Conservation (phyloP, 2,113 vertebrate species). For the Cheirogaleus medius region DNA sequence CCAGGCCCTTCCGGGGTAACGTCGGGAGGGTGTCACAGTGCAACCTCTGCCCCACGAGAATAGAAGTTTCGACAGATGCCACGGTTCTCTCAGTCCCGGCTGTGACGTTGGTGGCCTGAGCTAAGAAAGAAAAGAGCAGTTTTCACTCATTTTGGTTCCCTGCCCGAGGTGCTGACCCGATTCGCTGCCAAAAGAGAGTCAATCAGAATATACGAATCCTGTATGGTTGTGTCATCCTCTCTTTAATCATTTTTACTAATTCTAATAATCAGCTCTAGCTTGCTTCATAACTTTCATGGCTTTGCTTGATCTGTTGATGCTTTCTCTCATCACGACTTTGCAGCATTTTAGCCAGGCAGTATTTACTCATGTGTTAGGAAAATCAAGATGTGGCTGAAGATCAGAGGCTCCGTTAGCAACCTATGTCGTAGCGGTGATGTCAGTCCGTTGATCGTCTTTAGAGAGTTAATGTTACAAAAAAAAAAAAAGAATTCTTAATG, state of each 20-base stretch:
- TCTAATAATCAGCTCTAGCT: slow-evolving; percentile 79
- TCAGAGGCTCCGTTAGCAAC: slow-evolving; percentile 74
- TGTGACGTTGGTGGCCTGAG: slow-evolving; percentile 88
- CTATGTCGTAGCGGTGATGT: slow-evolving; percentile 77
- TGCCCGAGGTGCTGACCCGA: slow-evolving; percentile 80
- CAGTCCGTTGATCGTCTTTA: slow-evolving; percentile 74
- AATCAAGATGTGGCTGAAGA: slow-evolving; percentile 69
- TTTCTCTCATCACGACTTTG: slow-evolving; percentile 79
- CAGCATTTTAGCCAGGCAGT: slow-evolving; percentile 83
- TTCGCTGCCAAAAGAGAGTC: slow-evolving; percentile 80
- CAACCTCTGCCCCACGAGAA: slow-evolving; percentile 85
- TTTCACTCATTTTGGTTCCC: slow-evolving; percentile 73
- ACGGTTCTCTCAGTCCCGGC: slow-evolving; percentile 86
- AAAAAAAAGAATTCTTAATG: slow-evolving; percentile 53
- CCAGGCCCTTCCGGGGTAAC: slow-evolving; percentile 78
- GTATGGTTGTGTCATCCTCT: slow-evolving; percentile 78
- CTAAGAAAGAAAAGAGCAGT: slow-evolving; percentile 62
- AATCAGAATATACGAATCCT: slow-evolving; percentile 77
- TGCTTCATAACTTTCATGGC: slow-evolving; percentile 78
- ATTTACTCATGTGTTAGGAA: slow-evolving; percentile 79
- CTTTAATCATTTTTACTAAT: slow-evolving; percentile 79
- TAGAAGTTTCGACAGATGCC: slow-evolving; percentile 84
- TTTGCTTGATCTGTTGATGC: slow-evolving; percentile 80
- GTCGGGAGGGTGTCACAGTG: slow-evolving; percentile 80
- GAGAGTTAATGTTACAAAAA: slow-evolving; percentile 78